These are phyloP conservation scores for Cryptoprocta ferox DNA, from an alignment of 2,797 vertebrate species.

Conservation along the genomic window DNA sequence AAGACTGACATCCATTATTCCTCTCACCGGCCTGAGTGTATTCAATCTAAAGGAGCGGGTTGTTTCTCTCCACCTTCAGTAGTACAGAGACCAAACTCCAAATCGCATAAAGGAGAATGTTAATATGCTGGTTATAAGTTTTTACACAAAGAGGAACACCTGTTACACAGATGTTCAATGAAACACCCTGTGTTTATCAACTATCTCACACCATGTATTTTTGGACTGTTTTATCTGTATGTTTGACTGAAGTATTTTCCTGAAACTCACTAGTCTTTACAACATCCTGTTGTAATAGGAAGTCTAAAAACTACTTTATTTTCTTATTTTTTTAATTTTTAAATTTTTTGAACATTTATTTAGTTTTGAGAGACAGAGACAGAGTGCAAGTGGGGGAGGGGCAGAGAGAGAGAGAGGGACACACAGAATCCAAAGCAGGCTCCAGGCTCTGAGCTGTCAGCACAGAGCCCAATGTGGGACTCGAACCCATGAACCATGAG, in stretches of 20 bases:
- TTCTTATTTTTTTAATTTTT: too few species aligned
- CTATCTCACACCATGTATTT: background rate
- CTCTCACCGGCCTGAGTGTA: background rate
- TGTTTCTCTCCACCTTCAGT: background rate
- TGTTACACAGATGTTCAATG: background rate
- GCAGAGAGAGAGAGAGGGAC: too few species aligned
- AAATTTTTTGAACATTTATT: too few species aligned
- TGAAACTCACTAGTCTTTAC: constrained; percentile 16
- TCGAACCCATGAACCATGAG: too few species aligned
- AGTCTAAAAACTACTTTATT: background rate
- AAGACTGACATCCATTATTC: background rate
- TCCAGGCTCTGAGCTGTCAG: too few species aligned
- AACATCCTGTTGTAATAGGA: background rate
- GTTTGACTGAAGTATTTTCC: constrained; percentile 7
- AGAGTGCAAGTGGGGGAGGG: too few species aligned
- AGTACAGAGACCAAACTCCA: background rate
- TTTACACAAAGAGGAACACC: background rate
- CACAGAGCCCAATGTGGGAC: too few species aligned
- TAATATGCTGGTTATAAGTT: background rate
- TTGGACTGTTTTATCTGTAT: background rate
- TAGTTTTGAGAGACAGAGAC: too few species aligned
- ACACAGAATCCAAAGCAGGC: too few species aligned
- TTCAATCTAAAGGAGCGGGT: background rate
- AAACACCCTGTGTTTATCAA: background rate
- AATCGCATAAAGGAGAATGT: background rate